These are phyloP conservation scores for Caenorhabditis angaria DNA, from an alignment of 2,888 invertebrate species.

Conservation along the genomic window DNA sequence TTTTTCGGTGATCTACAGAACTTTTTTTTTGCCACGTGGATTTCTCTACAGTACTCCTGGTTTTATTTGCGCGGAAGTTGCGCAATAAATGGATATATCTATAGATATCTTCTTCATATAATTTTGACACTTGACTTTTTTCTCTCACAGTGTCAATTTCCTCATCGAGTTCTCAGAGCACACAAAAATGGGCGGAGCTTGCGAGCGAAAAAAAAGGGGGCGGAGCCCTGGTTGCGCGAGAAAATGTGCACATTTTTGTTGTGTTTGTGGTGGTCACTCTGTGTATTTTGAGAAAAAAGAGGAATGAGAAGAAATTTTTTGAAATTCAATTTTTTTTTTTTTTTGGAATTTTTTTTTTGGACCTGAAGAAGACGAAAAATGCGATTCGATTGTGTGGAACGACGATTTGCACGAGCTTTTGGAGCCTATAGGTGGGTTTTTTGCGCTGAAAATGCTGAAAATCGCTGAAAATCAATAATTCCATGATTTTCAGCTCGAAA, in stretches of 20 bases:
- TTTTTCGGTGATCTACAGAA: too few species aligned
- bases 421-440: slow-evolving; percentile 51
- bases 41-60: too few species aligned
- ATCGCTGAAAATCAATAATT: not conserved
- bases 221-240: not conserved
- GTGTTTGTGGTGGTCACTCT: not conserved
- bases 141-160: not conserved
- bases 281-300: not conserved
- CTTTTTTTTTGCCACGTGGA: too few species aligned
- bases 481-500: too few species aligned
- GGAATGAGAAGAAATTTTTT: not conserved
- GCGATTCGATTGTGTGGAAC: slow-evolving; percentile 68
- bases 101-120: not conserved
- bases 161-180: not conserved
- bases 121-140: not conserved
- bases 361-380: slow-evolving; percentile 27
- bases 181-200: too few species aligned
- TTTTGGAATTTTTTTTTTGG: not conserved
- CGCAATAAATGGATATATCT: not conserved
- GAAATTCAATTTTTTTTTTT: slow-evolving; percentile 3
- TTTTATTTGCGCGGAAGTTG: not conserved
- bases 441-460: not conserved
- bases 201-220: too few species aligned
- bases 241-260: not conserved
- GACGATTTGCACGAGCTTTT: slow-evolving; percentile 64